Base-by-base conservation (phyloP, 1,140 invertebrate genomes). In the Xylocopa sonorina region DNA sequence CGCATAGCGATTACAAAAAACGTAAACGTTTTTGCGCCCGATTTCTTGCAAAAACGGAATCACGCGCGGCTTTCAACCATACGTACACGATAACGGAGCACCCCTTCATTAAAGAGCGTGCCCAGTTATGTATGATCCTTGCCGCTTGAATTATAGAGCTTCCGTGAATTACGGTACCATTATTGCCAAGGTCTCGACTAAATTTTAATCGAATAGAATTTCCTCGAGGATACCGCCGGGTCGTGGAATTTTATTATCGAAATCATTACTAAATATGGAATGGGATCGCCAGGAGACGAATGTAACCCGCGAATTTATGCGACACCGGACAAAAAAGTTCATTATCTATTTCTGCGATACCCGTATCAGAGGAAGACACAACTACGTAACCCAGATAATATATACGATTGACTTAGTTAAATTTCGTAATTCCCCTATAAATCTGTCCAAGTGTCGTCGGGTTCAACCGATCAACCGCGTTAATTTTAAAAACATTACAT, bases 81-180 rank as follows among this genome's bases (percentile, higher is more conserved):
- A 48, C 16, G 68, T 73, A 38, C 41, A 78, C 58, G 43, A 16
- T 38, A 62, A 76, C 27, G n/a, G 32, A 55, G 68, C 79, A 80
- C 75, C 60, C 60, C 74, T 71, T 82, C 75, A 77, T n/a, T 81
- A 62, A 80, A 67, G 18, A 69, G 34, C 75, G 53, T 62, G 74
- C 75, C 63, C 68, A 27, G 69, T 85, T 85, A 89, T 88, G 71
- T 84, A 82, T 62, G 81, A 67, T 72, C 62, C 78, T 72, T 48
- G 63, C 14, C 57, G 75, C 78, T 69, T 81, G 66, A 80, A 74
- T 84, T 76, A 84, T 84, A 29, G 55, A 84, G 68, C 72, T 85
- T 87, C 64, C 77, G 68, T 64, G 75, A 83, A 73, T 83, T 72
- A 74, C 51, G 46, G n/a, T 53, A 38, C 58, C 51, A 86, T 86